Conservation (phyloP, 2,888 invertebrate species). For the Patella depressa region DNA sequence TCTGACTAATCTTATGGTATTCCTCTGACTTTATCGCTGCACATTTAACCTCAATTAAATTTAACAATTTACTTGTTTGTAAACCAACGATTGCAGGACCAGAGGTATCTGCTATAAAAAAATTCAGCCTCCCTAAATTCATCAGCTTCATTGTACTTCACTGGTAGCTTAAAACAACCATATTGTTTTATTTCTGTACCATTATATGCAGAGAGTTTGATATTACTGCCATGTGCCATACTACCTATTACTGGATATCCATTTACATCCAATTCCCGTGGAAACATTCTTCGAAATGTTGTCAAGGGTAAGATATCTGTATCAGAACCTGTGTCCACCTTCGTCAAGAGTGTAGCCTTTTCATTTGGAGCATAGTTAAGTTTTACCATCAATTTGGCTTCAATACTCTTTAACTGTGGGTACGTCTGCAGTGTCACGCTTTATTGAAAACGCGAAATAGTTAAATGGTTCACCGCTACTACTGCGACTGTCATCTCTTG, state of each 20-base stretch:
- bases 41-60: not conserved
- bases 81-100: not conserved
- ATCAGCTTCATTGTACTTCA: not conserved
- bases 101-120: not conserved
- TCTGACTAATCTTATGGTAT: not conserved
- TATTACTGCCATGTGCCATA: not conserved
- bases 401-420: too few relatives aligned
- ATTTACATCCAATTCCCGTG: not conserved
- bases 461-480: too few relatives aligned
- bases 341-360: not conserved
- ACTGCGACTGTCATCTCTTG: too few relatives aligned
- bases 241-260: not conserved
- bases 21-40: not conserved
- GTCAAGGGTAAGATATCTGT: not conserved
- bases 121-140: not conserved
- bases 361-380: not conserved
- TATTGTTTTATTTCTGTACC: not conserved
- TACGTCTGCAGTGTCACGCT: too few relatives aligned
- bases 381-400: not conserved
- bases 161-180: not conserved
- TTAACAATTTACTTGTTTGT: not conserved
- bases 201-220: not conserved
- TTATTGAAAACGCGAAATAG: too few relatives aligned
- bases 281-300: conserved; percentile 5
- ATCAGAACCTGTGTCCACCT: not conserved